Base-by-base conservation (phyloP, 2,888 invertebrate genomes). In the Drepanosiphum platanoidis region DNA sequence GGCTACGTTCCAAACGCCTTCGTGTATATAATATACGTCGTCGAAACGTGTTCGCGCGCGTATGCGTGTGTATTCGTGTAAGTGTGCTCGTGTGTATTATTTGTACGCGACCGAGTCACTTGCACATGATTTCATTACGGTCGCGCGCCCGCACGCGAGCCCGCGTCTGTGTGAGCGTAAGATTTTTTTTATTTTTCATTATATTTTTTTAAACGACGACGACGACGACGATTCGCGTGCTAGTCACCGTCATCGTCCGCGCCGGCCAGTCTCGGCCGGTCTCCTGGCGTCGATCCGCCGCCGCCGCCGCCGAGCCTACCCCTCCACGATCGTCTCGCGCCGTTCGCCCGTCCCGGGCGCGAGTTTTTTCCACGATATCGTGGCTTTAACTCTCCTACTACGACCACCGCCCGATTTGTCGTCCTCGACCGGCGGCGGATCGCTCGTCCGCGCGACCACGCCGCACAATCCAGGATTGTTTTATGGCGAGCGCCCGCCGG, bases 1-100 rank as follows among this genome's bases (percentile, higher is more conserved):
- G 83, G 84, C 84, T 84, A 66, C 75, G 77, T 84, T 84, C 84
- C 84, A 77, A n/a, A 66, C 61, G 52, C 34, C 34, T 8, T 36
- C 0, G 36, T 27, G 64, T 13, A 18, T 13, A 18, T 46, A 3
- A 11, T 11, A 42, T 11, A 42, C 68, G 64, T 27, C 74, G 42
- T 30, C 61, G 61, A n/a, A n/a, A n/a, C n/a, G n/a, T n/a, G n/a
- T n/a, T n/a, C 15, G 34, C 61, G 66, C 32, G 80, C 27, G 68
- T 70, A 27, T 81, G 27, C 34, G 61, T 58, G n/a, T 15, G 52
- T 27, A n/a, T 61, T 42, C 77, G 34, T 61, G 39, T 22, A 39
- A 39, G n/a, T 11, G 11, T 39, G 7, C 61, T 27, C n/a, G 39
- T 18, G 9, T 34, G 11, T 58, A 39, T 64, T 64, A 39, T 30